Evolutionary conservation across 2,113 vertebrate genomes (phyloP), one percentile per base, ranked within the genome.

Genomic region (Ceyx margarethae): DNA sequence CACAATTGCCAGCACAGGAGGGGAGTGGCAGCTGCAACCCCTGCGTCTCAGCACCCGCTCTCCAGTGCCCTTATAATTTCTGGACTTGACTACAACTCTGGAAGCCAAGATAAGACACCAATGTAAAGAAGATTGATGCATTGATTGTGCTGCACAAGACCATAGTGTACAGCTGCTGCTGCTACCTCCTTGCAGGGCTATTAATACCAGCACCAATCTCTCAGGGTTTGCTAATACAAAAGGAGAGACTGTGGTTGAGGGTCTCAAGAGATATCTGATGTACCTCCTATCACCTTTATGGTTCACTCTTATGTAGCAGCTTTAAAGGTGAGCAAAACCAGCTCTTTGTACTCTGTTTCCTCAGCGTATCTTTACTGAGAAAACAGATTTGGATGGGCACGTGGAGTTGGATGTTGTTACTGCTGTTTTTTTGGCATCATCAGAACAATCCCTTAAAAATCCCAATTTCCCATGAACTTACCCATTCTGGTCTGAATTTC

Each of bases 401-500:
- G 4, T 5, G 26, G 62, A 48, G 48, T 3, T 86, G 79, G 89
- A 87, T 58, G 54, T 78, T 72, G 28, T 21, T 89, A 37, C 51
- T 33, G 62, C 87, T 73, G 83, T 26, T 90, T 91, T 93, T 94
- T 94, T 96, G 94, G 94, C 93, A 96, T 90, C 83, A 33, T 85
- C 71, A 53, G 66, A 86, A 64, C 85, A 93, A 96, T 95, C 90
- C 67, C 84, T 96, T 94, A 96, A 91, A 96, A 95, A 91, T 94
- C 79, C 57, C 89, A 93, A 13, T 85, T 97, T 97, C 96, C 95
- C 96, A 97, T 91, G 94, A 96, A 93, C 93, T 92, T 89, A 33
- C 54, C 73, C 95, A 96, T 97, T 96, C 93, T 96, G 82, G 81
- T 90, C 85, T 85, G 92, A 93, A 96, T 96, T 96, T 96, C 89